Percentiles rank a stretch among this genome's conserved stretches.
Conservation (phyloP, 2,888 invertebrate genomes). For the Mythimna albipuncta region DNA sequence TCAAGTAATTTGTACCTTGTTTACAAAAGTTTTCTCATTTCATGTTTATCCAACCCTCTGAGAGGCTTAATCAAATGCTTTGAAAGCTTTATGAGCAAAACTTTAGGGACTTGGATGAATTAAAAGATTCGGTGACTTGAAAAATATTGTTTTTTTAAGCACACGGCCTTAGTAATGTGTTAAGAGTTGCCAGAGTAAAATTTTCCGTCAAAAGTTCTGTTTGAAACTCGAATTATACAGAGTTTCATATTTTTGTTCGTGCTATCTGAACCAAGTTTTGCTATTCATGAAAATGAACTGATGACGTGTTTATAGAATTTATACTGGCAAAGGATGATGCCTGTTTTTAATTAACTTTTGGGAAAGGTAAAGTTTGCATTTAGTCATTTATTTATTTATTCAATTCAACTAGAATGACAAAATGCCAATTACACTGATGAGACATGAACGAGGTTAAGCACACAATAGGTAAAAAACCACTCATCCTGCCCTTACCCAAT, state of each 20-base stretch:
- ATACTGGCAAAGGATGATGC: background rate
- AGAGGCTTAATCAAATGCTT: conserved; percentile 76
- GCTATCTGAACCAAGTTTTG: conserved; percentile 15
- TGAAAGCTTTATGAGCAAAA: conserved; percentile 74
- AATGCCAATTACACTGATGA: too few species aligned
- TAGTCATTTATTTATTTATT: too few species aligned
- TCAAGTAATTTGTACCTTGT: conserved; percentile 74
- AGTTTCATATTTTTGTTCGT: conserved; percentile 5
- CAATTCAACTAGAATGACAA: too few species aligned
- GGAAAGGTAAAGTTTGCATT: background rate
- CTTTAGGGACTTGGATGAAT: conserved; percentile 69
- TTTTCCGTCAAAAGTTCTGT: conserved; percentile 12
- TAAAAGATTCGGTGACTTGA: conserved; percentile 65
- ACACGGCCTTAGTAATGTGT: conserved; percentile 31
- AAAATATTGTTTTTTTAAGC: conserved; percentile 52
- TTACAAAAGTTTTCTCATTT: conserved; percentile 76
- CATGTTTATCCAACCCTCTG: conserved; percentile 72
- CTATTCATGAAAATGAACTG: conserved; percentile 18
- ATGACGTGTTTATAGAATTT: background rate
- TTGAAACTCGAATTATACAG: background rate
- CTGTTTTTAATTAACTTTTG: background rate
- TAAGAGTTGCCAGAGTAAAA: conserved; percentile 40
- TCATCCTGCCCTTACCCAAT: too few species aligned
- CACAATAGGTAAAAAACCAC: too few species aligned
- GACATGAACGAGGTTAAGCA: too few species aligned